These are phyloP conservation scores for Drosophila multiciliata DNA, from an alignment of 2,888 invertebrate species.

Conservation along the genomic window DNA sequence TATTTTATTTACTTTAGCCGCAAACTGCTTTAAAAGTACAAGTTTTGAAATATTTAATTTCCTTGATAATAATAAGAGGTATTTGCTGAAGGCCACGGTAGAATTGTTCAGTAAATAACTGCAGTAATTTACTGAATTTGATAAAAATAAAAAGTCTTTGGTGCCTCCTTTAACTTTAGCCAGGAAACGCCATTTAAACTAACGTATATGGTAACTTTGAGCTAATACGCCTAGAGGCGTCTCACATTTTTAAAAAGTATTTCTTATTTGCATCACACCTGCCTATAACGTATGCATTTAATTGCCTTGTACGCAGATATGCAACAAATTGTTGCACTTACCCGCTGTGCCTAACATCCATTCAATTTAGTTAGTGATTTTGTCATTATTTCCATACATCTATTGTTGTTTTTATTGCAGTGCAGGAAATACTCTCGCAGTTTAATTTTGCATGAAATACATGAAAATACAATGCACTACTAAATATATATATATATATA, in stretches of 20 bases:
- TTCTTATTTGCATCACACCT: slow-evolving; percentile 18
- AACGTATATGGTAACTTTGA: neutral
- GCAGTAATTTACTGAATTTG: neutral
- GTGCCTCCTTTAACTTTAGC: neutral
- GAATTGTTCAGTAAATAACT: neutral
- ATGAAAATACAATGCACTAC: slow-evolving; percentile 29
- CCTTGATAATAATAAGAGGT: neutral
- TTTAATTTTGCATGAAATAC: slow-evolving; percentile 44
- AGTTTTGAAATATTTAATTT: neutral
- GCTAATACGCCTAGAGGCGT: neutral
- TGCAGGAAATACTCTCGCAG: slow-evolving; percentile 63
- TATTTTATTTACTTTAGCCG: neutral
- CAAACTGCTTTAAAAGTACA: neutral
- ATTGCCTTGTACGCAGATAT: slow-evolving; percentile 36
- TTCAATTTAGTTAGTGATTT: slow-evolving; percentile 66
- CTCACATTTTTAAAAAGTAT: neutral
- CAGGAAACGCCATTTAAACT: neutral
- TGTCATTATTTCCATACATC: slow-evolving; percentile 53
- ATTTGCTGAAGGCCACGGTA: neutral
- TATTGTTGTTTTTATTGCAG: slow-evolving; percentile 53
- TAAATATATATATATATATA: slow-evolving; percentile 2
- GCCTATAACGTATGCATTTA: slow-evolving; percentile 28
- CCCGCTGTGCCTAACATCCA: slow-evolving; percentile 28
- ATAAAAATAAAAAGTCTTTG: neutral
- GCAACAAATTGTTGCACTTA: slow-evolving; percentile 63